Conservation (phyloP, 2,888 invertebrate genomes). For the Choreutis nemorana region DNA sequence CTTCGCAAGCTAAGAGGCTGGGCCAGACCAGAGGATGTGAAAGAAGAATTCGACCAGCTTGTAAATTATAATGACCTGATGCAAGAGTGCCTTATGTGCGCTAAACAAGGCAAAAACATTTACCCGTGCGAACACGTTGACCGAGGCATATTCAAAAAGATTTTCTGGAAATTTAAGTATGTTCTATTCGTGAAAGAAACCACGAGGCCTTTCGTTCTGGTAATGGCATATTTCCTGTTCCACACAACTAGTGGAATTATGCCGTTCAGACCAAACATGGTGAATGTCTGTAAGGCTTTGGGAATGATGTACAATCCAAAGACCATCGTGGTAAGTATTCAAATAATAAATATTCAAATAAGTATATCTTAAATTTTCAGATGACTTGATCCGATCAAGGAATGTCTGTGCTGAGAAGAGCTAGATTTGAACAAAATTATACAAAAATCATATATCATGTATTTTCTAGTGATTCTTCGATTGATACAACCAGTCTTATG, state of each 20-base stretch:
- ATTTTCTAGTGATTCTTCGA: no score
- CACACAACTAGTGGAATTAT: slow-evolving; percentile 55
- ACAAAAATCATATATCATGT: no score
- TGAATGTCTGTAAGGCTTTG: slow-evolving; percentile 56
- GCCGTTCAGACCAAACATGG: slow-evolving; percentile 63
- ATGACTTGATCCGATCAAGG: no score
- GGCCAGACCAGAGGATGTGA: slow-evolving; percentile 55
- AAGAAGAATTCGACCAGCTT: slow-evolving; percentile 56
- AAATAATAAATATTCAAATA: no score
- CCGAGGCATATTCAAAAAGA: slow-evolving; percentile 25
- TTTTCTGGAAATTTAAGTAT: slow-evolving; percentile 27
- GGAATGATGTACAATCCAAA: slow-evolving; percentile 55
- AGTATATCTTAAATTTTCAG: no score
- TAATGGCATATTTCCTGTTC: slow-evolving; percentile 62
- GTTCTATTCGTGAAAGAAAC: slow-evolving; percentile 60
- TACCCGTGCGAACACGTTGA: slow-evolving; percentile 30
- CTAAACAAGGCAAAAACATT: slow-evolving; percentile 24
- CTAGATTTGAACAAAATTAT: no score
- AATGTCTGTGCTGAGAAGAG: no score
- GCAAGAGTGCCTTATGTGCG: slow-evolving; percentile 37
- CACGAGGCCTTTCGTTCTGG: slow-evolving; percentile 53
- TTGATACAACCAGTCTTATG: no score
- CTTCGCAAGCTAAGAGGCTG: slow-evolving; percentile 66
- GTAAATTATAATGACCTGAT: slow-evolving; percentile 44
- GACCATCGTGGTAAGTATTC: slow-evolving; percentile 49